Percentiles rank a stretch among this genome's conserved stretches.
phyloP scores from a whole-genome alignment of 2,888 invertebrate genomes.

The Smittia sp. region DNA sequence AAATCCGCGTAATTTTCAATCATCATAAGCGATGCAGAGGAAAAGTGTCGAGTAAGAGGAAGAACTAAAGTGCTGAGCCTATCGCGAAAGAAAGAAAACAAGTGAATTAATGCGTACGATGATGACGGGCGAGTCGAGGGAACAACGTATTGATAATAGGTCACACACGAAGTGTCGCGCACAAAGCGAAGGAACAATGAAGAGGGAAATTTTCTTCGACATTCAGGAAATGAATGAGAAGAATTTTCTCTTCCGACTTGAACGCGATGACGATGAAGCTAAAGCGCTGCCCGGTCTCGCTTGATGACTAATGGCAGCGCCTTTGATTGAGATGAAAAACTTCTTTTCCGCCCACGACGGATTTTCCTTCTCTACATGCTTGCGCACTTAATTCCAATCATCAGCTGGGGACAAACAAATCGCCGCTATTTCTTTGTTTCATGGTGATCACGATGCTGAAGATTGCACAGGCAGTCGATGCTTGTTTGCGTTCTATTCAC shows the following conservation, averaged over 20 bases:
- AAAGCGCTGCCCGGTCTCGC: not conserved
- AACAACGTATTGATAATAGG: slow-evolving; percentile 1
- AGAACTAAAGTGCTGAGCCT: slow-evolving; percentile 1
- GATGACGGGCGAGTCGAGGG: not conserved
- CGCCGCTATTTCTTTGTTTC: no score
- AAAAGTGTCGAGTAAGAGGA: not conserved
- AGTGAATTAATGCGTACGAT: not conserved
- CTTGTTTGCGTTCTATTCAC: no score
- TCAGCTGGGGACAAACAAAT: no score
- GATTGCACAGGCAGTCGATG: no score
- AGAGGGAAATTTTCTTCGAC: not conserved
- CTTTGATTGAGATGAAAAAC: not conserved
- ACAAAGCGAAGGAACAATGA: slow-evolving; percentile 7
- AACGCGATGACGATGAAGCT: not conserved
- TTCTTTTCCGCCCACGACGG: no score
- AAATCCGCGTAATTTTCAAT: no score
- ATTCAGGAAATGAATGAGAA: slow-evolving; percentile 1
- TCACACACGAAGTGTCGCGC: not conserved
- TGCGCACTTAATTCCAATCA: no score
- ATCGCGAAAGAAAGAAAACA: not conserved
- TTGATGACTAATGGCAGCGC: not conserved
- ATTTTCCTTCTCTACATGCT: no score
- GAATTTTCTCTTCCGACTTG: not conserved
- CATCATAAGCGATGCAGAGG: no score
- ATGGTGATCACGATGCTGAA: no score